phyloP scores from a whole-genome alignment of 2,797 vertebrate genomes.

The Myotis pilosus region DNA sequence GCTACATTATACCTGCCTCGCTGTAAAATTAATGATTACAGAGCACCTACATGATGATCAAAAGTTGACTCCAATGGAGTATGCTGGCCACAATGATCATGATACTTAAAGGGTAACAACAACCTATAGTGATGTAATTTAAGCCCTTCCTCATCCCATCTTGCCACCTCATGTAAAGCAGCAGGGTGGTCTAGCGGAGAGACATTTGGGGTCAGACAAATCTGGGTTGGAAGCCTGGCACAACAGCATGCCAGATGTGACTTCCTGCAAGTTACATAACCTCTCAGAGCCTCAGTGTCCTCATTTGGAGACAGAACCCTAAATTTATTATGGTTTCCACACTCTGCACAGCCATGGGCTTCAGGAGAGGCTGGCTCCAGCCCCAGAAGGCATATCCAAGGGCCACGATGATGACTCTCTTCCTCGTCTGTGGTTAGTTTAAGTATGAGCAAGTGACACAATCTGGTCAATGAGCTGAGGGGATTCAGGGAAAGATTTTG shows the following conservation, averaged over 20 bases:
- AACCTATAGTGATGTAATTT: fast-evolving
- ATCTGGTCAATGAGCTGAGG: not conserved
- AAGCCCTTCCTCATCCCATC: not conserved
- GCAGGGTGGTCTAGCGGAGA: not conserved
- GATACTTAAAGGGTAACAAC: not conserved
- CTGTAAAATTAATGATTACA: not conserved
- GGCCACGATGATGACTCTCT: too few relatives aligned
- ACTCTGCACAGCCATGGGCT: not conserved
- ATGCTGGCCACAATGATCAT: fast-evolving
- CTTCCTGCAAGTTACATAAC: not conserved
- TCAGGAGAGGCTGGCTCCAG: not conserved
- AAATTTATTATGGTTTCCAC: not conserved
- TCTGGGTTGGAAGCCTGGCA: not conserved
- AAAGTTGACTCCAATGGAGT: too few relatives aligned
- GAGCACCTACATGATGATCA: not conserved
- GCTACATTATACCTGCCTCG: not conserved
- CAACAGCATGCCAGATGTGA: not conserved
- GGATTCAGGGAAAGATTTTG: not conserved
- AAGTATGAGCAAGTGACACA: too few relatives aligned
- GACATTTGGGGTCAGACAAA: not conserved
- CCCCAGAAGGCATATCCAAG: not conserved
- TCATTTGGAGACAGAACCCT: not conserved
- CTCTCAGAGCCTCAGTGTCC: not conserved
- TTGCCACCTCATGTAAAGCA: not conserved
- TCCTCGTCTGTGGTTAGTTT: not conserved